phyloP scores from a whole-genome alignment of 1,140 invertebrate species.

The Cardiocondyla obscurior region DNA sequence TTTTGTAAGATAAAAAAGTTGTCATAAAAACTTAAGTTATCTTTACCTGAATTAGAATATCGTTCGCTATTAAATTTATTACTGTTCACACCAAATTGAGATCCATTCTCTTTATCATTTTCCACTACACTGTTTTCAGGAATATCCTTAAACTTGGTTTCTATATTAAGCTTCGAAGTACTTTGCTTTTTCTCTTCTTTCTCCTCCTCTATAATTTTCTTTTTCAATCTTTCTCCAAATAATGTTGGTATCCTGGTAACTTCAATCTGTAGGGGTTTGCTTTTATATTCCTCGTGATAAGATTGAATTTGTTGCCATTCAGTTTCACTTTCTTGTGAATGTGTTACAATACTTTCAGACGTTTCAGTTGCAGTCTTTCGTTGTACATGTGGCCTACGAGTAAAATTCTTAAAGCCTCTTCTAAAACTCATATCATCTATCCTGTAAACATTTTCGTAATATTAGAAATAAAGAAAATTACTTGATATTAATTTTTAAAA shows the following conservation, averaged over 20 bases:
- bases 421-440: slow-evolving; percentile 73
- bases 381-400: not conserved
- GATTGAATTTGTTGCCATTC: not conserved
- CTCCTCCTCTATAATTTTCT: slow-evolving; percentile 69
- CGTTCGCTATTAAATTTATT: slow-evolving; percentile 5
- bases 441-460: slow-evolving; percentile 63
- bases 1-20: not conserved
- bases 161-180: not conserved
- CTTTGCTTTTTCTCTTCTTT: slow-evolving; percentile 49
- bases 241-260: slow-evolving; percentile 64
- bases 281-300: slow-evolving; percentile 13
- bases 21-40: not conserved
- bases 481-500: not conserved
- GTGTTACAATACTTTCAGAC: not conserved
- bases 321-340: not conserved
- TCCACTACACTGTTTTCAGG: slow-evolving; percentile 19
- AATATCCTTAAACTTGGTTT: not conserved
- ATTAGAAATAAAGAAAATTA: slow-evolving; percentile 2
- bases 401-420: slow-evolving; percentile 57
- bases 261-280: slow-evolving; percentile 48
- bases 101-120: slow-evolving; percentile 67
- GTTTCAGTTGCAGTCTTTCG: not conserved
- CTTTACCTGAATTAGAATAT: slow-evolving; percentile 15
- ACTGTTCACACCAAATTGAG: slow-evolving; percentile 2
- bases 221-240: slow-evolving; percentile 75